These are phyloP conservation scores for Sebastes umbrosus DNA, from an alignment of 2,797 vertebrate genomes.

Conservation along the genomic window DNA sequence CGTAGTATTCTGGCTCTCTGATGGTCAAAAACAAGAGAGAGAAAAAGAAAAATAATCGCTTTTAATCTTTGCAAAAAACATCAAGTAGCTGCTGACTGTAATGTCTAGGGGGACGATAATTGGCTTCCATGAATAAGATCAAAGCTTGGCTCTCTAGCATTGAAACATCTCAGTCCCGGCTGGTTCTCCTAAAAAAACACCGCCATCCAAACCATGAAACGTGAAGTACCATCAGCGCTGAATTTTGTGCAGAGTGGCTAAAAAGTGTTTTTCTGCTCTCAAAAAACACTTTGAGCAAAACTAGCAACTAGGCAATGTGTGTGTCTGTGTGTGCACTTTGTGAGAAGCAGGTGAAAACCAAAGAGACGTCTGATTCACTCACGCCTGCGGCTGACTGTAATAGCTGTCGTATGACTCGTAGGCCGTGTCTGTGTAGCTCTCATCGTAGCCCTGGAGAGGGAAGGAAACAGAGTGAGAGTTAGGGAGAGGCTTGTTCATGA, in stretches of 20 bases:
- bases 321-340: constrained; percentile 17
- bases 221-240: constrained; percentile 10
- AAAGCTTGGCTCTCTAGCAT: constrained; percentile 49
- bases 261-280: constrained; percentile 18
- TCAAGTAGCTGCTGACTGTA: constrained; percentile 33
- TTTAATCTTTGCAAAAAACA: constrained; percentile 51
- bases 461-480: constrained; percentile 29
- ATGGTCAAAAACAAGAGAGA: constrained; percentile 33
- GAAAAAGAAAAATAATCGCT: background rate
- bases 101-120: constrained; percentile 46
- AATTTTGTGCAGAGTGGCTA: constrained; percentile 31
- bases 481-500: constrained; percentile 42
- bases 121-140: constrained; percentile 54
- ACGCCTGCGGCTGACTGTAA: constrained; percentile 97
- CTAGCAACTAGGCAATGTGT: background rate
- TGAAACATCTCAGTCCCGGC: constrained; percentile 32
- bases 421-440: constrained; percentile 90
- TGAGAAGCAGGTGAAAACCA: constrained; percentile 49
- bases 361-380: constrained; percentile 77
- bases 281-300: constrained; percentile 28
- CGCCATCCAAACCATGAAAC: constrained; percentile 20
- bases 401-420: constrained; percentile 97
- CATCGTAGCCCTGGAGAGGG: constrained; percentile 90
- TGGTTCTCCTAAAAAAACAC: constrained; percentile 35
- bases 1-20: constrained; percentile 98